Percentiles rank a stretch among this genome's conserved stretches.
These are phyloP conservation scores for Hiodon tergisus DNA, from an alignment of 2,113 vertebrate genomes.

Conservation along the genomic window DNA sequence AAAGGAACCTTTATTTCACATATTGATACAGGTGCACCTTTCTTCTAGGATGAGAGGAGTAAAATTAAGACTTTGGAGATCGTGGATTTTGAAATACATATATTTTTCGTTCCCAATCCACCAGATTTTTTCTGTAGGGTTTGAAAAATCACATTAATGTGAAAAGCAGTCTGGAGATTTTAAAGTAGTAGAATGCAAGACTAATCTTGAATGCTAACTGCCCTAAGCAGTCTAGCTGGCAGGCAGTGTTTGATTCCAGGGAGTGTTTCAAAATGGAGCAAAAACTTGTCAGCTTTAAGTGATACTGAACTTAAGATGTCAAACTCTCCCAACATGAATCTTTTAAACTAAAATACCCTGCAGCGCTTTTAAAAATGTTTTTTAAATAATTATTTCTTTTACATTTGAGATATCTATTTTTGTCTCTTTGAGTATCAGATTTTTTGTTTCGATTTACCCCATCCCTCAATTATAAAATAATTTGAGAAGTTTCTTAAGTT, in stretches of 20 bases:
- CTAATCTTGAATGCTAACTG: conserved; percentile 1
- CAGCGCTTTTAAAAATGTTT: not conserved
- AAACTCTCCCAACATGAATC: conserved; percentile 10
- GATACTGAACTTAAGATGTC: conserved; percentile 14
- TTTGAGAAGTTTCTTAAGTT: no score
- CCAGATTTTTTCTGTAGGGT: not conserved
- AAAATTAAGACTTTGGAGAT: no score
- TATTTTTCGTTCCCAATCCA: no score
- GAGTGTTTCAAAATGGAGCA: not conserved
- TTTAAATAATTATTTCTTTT: not conserved
- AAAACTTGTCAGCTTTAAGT: not conserved
- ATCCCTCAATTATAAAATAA: no score
- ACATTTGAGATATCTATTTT: not conserved
- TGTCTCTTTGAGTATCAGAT: not conserved
- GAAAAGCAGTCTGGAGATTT: not conserved
- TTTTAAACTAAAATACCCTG: not conserved
- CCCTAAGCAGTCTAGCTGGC: not conserved
- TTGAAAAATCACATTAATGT: not conserved
- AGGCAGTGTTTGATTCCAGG: not conserved
- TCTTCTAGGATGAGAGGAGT: no score
- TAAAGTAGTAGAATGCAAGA: not conserved
- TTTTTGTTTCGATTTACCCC: not conserved
- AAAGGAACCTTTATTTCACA: no score
- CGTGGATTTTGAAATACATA: no score
- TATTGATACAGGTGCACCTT: no score